Evolutionary conservation across 2,113 vertebrate species (phyloP), one percentile per base, ranked within the genome.

Genomic region (Microtus richardsoni): DNA sequence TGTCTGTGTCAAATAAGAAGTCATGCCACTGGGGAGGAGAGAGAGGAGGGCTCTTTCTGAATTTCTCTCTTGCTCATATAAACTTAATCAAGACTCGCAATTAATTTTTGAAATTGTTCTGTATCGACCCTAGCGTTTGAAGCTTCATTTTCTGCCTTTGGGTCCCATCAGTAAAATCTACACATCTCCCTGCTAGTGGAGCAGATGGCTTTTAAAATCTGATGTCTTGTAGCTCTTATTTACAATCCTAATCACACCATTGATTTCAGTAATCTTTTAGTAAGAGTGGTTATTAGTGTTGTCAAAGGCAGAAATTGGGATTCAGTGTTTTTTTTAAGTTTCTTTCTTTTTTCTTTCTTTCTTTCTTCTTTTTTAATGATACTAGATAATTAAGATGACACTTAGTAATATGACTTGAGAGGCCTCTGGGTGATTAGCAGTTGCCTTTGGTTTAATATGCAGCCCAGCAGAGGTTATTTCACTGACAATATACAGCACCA

Each of bases 81-180:
- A 98, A 98, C 94, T 98, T 98, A 96, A 98, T 97, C 93, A 71
- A 96, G 75, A 87, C 95, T 98, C 95, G 91, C 33, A 97, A 97
- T 98, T 98, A 98, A 98, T 98, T 98, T 98, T 97, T 89, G 88
- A 98, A 97, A 98, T 98, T 98, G 89, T 98, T 98, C 91, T 85
- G 12, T 96, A 97, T 98, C 21, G 83, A 98, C 95, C 92, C 86
- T 2, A 85, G 71, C 11, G 77, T 97, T 94, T 94, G 94, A 96
- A 97, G 87, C 85, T 97, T 93, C 75, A 79, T 95, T 98, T 98
- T 97, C 96, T 95, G 93, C 87, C 97, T 90, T 47, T 66, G 17
- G 49, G 91, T 28, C 66, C 96, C 79, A 96, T 96, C 91, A 89
- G 94, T 96, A 97, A 97, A 96, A 97, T 49, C 24, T 26, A 93